These are phyloP conservation scores for Podarcis siculus DNA, from an alignment of 2,797 vertebrate genomes.

Conservation along the genomic window DNA sequence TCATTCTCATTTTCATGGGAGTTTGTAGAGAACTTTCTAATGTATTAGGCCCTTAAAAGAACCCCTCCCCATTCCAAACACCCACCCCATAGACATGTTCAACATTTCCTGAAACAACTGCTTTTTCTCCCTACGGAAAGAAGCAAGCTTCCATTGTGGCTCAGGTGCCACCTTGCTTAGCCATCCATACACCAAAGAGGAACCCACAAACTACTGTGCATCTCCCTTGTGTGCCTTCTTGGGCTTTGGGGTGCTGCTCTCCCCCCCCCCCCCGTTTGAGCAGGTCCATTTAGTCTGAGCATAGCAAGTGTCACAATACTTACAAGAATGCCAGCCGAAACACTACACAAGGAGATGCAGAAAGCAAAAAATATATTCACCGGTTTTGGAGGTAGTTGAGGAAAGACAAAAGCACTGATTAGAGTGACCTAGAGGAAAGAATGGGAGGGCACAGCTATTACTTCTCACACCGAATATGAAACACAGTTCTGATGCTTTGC, in stretches of 20 bases:
- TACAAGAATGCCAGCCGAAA: conserved; percentile 93
- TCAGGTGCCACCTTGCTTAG: no score
- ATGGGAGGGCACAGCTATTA: conserved; percentile 42
- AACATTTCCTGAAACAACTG: neutral
- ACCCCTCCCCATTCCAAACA: no score
- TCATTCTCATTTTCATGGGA: no score
- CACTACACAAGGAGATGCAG: conserved; percentile 91
- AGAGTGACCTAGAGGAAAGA: conserved; percentile 87
- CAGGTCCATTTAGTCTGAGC: neutral
- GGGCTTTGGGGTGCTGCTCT: neutral
- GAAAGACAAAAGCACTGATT: conserved; percentile 95
- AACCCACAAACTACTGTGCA: neutral
- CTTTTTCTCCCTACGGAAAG: neutral
- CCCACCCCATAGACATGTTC: neutral
- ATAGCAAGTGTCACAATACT: conserved; percentile 52
- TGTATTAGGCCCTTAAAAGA: neutral
- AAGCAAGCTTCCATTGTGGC: neutral
- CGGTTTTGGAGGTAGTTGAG: conserved; percentile 91
- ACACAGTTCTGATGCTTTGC: no score
- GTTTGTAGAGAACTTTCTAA: neutral
- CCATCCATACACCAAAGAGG: no score
- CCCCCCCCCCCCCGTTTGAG: neutral
- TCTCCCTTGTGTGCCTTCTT: neutral
- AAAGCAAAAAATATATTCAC: conserved; percentile 95
- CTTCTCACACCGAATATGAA: neutral